Conservation (phyloP, 1,140 invertebrate genomes). For the Magallana gigas region DNA sequence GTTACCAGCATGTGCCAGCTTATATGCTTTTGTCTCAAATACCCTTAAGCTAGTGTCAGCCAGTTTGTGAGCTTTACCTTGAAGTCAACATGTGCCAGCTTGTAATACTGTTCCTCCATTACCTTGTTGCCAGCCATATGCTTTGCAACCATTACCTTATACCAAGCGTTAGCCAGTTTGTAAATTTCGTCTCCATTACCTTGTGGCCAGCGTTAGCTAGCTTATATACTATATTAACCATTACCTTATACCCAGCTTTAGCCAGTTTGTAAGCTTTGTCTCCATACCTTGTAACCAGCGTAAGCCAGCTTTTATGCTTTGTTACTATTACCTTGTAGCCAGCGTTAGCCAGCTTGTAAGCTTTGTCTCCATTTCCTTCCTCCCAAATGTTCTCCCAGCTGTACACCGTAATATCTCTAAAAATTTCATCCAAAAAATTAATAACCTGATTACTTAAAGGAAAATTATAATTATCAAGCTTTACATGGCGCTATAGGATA, state of each 20-base stretch:
- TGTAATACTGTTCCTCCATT: too few species aligned
- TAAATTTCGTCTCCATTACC: conserved; percentile 3
- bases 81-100: too few species aligned
- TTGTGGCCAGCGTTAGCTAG: not conserved
- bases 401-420: conserved; percentile 61
- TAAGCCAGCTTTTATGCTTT: not conserved
- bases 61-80: too few species aligned
- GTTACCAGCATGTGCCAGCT: too few species aligned
- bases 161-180: too few species aligned
- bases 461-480: too few species aligned
- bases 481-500: too few species aligned
- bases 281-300: conserved; percentile 70
- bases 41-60: too few species aligned
- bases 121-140: conserved; percentile 67
- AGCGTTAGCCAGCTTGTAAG: conserved; percentile 50
- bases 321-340: not conserved
- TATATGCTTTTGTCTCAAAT: too few species aligned
- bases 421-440: conserved; percentile 54
- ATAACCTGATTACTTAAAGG: too few species aligned
- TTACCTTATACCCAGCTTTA: conserved; percentile 73
- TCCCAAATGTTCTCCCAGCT: conserved; percentile 77
- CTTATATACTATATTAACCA: not conserved
- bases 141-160: not conserved
- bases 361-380: conserved; percentile 67
- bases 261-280: not conserved